phyloP scores from a whole-genome alignment of 2,113 vertebrate genomes.

The Naja naja region DNA sequence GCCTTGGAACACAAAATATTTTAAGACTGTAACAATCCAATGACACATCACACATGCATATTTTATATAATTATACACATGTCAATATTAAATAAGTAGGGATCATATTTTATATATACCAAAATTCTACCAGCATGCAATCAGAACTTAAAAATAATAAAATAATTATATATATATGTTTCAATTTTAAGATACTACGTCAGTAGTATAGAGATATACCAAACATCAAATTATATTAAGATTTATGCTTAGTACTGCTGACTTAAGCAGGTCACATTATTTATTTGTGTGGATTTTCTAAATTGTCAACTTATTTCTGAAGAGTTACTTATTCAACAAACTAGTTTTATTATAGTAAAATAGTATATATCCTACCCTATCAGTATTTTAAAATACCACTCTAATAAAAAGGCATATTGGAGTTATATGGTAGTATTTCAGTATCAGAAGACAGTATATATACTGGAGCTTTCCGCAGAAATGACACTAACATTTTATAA shows the following conservation, averaged over 20 bases:
- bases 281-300: background rate
- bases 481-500: background rate
- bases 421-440: background rate
- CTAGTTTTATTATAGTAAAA: background rate
- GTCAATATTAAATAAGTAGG: background rate
- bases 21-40: constrained; percentile 26
- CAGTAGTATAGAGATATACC: background rate
- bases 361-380: background rate
- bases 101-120: background rate
- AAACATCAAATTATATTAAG: background rate
- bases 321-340: background rate
- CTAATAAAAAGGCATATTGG: background rate
- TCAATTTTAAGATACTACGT: background rate
- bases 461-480: background rate
- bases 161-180: background rate
- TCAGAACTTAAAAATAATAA: constrained; percentile 20
- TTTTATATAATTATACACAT: constrained; percentile 15
- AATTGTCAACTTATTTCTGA: background rate
- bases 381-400: background rate
- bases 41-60: background rate
- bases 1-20: constrained; percentile 36
- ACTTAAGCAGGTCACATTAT: background rate
- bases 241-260: background rate
- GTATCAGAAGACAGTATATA: background rate
- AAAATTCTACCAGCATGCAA: background rate